These are phyloP conservation scores for Eueremaeus valkanovi DNA, from an alignment of 2,888 invertebrate species.

Conservation along the genomic window DNA sequence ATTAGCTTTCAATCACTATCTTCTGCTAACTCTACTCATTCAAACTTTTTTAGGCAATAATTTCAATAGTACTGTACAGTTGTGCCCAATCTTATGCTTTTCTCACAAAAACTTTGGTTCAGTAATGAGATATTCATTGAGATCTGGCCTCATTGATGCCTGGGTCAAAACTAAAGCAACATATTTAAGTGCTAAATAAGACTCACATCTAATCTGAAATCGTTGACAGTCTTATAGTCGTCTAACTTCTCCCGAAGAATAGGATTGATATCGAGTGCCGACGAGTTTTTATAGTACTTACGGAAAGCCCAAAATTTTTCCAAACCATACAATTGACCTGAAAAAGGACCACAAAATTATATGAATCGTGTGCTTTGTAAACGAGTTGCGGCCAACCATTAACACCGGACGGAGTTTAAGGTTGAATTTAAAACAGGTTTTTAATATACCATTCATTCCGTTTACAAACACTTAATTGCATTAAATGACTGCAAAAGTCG, in stretches of 20 bases:
- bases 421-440: conserved; percentile 37
- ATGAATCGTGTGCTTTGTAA: neutral
- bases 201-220: conserved; percentile 59
- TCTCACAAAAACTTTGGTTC: too few relatives aligned
- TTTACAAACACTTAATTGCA: conserved; percentile 7
- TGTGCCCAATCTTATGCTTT: too few relatives aligned
- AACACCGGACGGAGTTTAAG: conserved; percentile 25
- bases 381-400: conserved; percentile 41
- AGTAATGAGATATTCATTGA: too few relatives aligned
- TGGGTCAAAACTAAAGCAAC: too few relatives aligned
- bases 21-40: too few relatives aligned
- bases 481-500: conserved; percentile 19
- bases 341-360: conserved; percentile 37
- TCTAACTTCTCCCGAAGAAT: conserved; percentile 67
- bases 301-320: conserved; percentile 99
- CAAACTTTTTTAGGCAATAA: too few relatives aligned
- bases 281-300: conserved; percentile 85
- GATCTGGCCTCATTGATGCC: too few relatives aligned
- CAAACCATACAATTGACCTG: conserved; percentile 92
- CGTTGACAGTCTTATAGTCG: conserved; percentile 81
- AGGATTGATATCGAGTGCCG: conserved; percentile 61
- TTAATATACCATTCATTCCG: conserved; percentile 28
- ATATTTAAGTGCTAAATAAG: too few relatives aligned
- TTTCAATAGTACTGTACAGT: too few relatives aligned
- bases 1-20: too few relatives aligned